phyloP scores from a whole-genome alignment of 2,113 vertebrate genomes.

The Heterochromis multidens region DNA sequence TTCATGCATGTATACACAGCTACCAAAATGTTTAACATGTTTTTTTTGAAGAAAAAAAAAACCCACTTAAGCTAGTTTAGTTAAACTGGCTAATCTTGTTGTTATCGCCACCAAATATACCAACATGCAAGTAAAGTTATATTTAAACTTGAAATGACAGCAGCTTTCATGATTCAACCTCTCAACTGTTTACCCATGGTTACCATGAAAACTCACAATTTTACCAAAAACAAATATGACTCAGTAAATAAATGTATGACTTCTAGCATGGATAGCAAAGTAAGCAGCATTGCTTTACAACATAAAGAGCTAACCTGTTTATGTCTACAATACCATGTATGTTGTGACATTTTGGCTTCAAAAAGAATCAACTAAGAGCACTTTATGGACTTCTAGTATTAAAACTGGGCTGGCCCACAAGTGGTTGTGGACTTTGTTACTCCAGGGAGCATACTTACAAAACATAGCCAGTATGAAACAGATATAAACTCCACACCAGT shows the following conservation, averaged over 20 bases:
- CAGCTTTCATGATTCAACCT: not conserved
- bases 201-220: accelerated
- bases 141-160: not conserved
- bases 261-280: not conserved
- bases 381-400: not conserved
- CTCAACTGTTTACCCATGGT: not conserved
- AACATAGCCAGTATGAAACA: not conserved
- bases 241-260: not conserved
- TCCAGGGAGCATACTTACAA: not conserved
- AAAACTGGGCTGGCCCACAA: not conserved
- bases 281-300: not conserved
- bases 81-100: not conserved
- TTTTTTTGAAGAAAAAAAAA: not conserved
- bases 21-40: not conserved
- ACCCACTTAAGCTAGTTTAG: not conserved
- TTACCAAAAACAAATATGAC: not conserved
- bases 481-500: not conserved
- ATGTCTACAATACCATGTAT: not conserved
- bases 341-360: not conserved
- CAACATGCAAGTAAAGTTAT: not conserved
- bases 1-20: not conserved
- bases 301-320: not conserved
- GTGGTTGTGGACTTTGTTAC: not conserved
- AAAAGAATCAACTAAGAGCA: not conserved
- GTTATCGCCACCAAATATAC: not conserved